phyloP scores from a whole-genome alignment of 2,888 invertebrate genomes.

The Apodemia mormo region DNA sequence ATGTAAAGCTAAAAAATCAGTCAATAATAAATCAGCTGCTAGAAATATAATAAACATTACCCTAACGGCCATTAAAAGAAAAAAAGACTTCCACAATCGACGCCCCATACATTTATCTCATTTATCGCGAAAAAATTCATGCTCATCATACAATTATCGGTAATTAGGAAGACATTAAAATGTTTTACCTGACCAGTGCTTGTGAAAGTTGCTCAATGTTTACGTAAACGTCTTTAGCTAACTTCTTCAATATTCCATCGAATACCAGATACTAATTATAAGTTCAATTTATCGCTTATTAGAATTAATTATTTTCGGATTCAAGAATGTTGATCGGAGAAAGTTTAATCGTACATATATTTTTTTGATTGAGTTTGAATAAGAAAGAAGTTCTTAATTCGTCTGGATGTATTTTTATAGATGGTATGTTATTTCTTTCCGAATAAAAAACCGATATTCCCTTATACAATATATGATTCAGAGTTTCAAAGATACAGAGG shows the following conservation, averaged over 20 bases:
- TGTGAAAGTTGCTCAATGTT: slow-evolving; percentile 23
- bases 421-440: no score
- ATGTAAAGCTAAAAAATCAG: no score
- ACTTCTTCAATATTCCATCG: slow-evolving; percentile 24
- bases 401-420: no score
- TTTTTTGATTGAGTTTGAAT: background rate
- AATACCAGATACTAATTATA: slow-evolving; percentile 21
- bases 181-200: background rate
- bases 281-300: slow-evolving; percentile 24
- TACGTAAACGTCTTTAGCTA: slow-evolving; percentile 21
- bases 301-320: slow-evolving; percentile 24
- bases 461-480: no score
- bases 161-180: slow-evolving; percentile 13
- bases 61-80: no score
- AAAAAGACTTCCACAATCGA: no score
- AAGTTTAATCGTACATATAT: slow-evolving; percentile 12
- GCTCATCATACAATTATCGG: background rate
- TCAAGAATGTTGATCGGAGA: slow-evolving; percentile 9
- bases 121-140: background rate
- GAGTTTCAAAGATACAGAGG: no score
- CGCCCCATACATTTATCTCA: no score
- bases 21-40: no score
- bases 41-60: no score
- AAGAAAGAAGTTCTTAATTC: no score
- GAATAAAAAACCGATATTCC: no score